Percentiles rank a stretch among this genome's conserved stretches.
Conservation (phyloP, 2,797 vertebrate species). For the Galaxias olidus region DNA sequence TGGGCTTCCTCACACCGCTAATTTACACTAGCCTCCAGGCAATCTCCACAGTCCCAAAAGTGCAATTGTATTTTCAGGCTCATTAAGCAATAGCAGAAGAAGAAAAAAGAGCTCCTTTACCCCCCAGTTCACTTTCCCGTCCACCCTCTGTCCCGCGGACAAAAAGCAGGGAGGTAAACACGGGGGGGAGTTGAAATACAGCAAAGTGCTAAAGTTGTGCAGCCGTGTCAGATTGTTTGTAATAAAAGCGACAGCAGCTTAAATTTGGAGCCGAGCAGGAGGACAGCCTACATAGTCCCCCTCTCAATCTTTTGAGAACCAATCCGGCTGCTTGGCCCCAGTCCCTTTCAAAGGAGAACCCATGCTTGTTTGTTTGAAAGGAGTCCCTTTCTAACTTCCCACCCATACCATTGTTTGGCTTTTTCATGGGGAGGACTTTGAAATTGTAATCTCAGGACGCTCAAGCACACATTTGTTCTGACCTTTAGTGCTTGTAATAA, state of each 20-base stretch:
- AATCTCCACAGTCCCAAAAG: conserved; percentile 79
- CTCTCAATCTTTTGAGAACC: conserved; percentile 64
- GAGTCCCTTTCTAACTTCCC: conserved; percentile 76
- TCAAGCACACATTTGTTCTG: conserved; percentile 80
- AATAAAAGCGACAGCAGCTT: conserved; percentile 45
- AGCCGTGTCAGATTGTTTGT: conserved; percentile 56
- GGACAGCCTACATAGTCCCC: conserved; percentile 47
- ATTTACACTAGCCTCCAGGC: conserved; percentile 80
- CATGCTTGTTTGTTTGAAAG: conserved; percentile 82
- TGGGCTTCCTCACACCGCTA: conserved; percentile 76
- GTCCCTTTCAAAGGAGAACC: conserved; percentile 59
- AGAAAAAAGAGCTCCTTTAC: conserved; percentile 47
- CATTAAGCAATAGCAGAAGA: conserved; percentile 78
- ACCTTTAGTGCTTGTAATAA: conserved; percentile 76
- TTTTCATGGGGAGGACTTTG: conserved; percentile 79
- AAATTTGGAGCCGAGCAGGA: conserved; percentile 40
- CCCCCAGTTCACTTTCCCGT: conserved; percentile 55
- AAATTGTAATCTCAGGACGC: conserved; percentile 82
- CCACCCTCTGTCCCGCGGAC: conserved; percentile 37
- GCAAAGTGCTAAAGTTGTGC: conserved; percentile 47
- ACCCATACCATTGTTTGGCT: conserved; percentile 68
- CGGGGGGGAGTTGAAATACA: conserved; percentile 20
- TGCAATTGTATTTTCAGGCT: conserved; percentile 85
- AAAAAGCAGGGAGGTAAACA: background rate
- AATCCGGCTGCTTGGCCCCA: conserved; percentile 66